phyloP scores from a whole-genome alignment of 2,797 vertebrate species.

The Crenichthys baileyi region DNA sequence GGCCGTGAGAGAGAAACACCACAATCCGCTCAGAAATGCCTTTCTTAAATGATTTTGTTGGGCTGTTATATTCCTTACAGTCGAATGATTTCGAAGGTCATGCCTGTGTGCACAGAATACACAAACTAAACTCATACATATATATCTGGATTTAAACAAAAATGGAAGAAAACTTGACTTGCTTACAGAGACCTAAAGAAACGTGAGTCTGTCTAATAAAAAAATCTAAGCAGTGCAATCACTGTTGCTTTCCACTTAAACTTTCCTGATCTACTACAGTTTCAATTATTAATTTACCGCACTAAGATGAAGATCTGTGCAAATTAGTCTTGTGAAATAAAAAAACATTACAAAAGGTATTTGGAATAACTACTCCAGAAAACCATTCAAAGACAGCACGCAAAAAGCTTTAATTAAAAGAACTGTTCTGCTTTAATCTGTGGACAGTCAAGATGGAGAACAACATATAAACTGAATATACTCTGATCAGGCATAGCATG shows the following conservation, averaged over 20 bases:
- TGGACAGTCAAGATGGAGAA: too few species aligned
- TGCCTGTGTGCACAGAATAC: constrained; percentile 34
- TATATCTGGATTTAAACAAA: not conserved
- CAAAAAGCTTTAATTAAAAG: too few species aligned
- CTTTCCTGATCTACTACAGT: not conserved
- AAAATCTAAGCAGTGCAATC: not conserved
- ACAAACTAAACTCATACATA: constrained; percentile 13
- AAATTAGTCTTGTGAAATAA: too few species aligned
- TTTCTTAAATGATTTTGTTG: constrained; percentile 46
- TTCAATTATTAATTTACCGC: not conserved
- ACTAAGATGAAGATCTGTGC: too few species aligned
- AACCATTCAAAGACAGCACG: too few species aligned
- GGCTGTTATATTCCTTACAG: constrained; percentile 31
- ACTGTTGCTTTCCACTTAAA: not conserved
- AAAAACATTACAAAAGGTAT: too few species aligned
- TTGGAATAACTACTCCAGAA: too few species aligned
- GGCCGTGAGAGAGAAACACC: constrained; percentile 17
- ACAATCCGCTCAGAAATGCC: constrained; percentile 27
- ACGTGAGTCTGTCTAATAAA: not conserved
- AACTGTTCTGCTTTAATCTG: too few species aligned
- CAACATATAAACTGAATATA: too few species aligned
- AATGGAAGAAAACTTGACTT: not conserved
- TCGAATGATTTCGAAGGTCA: constrained; percentile 27
- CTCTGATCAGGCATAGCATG: too few species aligned
- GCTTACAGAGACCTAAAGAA: not conserved